Base-by-base conservation (phyloP, 2,797 vertebrate species). In the Dallia pectoralis region DNA sequence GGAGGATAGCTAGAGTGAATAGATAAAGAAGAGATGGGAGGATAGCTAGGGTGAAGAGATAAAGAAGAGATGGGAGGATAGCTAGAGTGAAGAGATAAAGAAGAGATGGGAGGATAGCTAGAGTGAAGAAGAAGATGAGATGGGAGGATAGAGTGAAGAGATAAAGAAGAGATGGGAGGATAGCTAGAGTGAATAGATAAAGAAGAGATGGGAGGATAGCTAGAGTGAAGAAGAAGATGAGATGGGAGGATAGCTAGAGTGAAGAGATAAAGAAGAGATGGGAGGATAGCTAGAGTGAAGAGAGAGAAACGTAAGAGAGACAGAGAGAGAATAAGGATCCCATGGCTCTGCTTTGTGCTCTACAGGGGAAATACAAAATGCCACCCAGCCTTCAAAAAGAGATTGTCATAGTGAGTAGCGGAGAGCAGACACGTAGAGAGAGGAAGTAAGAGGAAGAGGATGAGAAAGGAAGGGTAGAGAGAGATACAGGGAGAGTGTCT, bases 261-360 rank as follows among this genome's bases (percentile, higher is more conserved):
- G 33, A 36, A 3, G 33, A 36, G 33, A 36, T 3, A 36, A 8
- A 36, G 33, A 36, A 36, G 8, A 36, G 33, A n/a, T 36, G 40
- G 12, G 14, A 44, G 75, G 74, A n/a, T n/a, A n/a, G n/a, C n/a
- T n/a, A n/a, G 3, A 61, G 47, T 30, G 64, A 75, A 56, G n/a
- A 33, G 59, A 73, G 74, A 75, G 47, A 65, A 63, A 78, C 71
- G 33, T 18, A 67, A 68, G 40, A 67, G 29, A 66, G 74, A 72
- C 19, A 67, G 56, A 72, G 27, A 63, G 64, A 36, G 65, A 33
- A 67, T 5, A 8, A 33, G n/a, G 40, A 66, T 22, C 64, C 5
- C 64, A 44, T 18, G 25, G 22, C 16, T 63, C 16, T 63, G n/a
- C 36, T 40, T 9, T 63, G 29, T 30, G 8, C 61, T n/a, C n/a